These are phyloP conservation scores for Diceros bicornis DNA, from an alignment of 2,797 vertebrate genomes.

Conservation along the genomic window DNA sequence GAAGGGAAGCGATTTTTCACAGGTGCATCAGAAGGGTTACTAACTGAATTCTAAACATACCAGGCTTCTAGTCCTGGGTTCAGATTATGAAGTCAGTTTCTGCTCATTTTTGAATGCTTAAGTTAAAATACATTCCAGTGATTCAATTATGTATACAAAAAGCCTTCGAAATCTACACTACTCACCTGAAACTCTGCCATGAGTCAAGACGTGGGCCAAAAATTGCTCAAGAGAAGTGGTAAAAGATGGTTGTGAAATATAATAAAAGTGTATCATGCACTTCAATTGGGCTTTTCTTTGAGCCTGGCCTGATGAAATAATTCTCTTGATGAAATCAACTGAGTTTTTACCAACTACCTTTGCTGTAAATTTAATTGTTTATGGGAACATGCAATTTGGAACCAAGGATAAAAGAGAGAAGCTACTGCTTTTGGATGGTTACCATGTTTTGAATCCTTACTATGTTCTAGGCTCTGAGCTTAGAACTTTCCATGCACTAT, in stretches of 20 bases:
- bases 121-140: conserved; percentile 50
- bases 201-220: conserved; percentile 7
- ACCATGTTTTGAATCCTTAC: background rate
- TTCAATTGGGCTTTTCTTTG: conserved; percentile 1
- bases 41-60: background rate
- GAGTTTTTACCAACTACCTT: conserved; percentile 10
- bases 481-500: conserved; percentile 17
- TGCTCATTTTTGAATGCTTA: conserved; percentile 16
- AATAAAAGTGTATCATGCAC: background rate
- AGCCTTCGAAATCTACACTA: conserved; percentile 44
- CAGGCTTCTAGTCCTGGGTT: background rate
- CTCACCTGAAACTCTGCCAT: conserved; percentile 35
- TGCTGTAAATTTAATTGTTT: conserved; percentile 39
- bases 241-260: conserved; percentile 41
- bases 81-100: background rate
- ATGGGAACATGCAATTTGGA: background rate
- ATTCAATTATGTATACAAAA: conserved; percentile 22
- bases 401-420: conserved; percentile 14
- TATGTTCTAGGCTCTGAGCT: background rate
- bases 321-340: conserved; percentile 50
- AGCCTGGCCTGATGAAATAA: conserved; percentile 41
- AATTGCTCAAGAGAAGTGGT: conserved; percentile 52
- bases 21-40: background rate
- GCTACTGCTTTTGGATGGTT: background rate
- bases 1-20: background rate